phyloP scores from a whole-genome alignment of 2,797 vertebrate species.

The Picus viridis region DNA sequence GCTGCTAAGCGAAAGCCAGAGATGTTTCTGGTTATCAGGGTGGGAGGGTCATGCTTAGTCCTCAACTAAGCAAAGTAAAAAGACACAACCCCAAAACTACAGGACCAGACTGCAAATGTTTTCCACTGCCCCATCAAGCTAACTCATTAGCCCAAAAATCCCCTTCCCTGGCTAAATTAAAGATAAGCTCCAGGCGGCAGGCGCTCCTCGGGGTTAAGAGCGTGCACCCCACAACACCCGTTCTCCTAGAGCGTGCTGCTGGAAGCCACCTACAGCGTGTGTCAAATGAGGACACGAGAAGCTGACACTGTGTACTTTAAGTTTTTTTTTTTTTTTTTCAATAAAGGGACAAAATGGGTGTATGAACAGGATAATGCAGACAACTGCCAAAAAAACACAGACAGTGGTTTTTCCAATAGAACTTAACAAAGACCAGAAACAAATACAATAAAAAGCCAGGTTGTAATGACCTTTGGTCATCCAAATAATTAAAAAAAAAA shows the following conservation, averaged over 20 bases:
- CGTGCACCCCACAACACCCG: constrained; percentile 66
- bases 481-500: constrained; percentile 77
- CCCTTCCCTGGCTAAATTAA: constrained; percentile 54
- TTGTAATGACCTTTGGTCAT: constrained; percentile 98
- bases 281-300: constrained; percentile 88
- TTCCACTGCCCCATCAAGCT: constrained; percentile 40
- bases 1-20: constrained; percentile 34
- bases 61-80: constrained; percentile 35
- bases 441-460: constrained; percentile 97
- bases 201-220: constrained; percentile 61
- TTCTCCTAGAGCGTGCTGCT: constrained; percentile 79
- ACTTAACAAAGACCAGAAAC: constrained; percentile 99
- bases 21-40: not conserved
- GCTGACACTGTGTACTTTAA: constrained; percentile 90
- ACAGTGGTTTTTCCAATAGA: constrained; percentile 99
- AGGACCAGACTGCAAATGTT: constrained; percentile 44
- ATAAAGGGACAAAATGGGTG: constrained; percentile 99
- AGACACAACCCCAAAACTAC: not conserved
- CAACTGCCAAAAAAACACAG: constrained; percentile 99
- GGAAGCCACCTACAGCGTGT: constrained; percentile 79
- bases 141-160: constrained; percentile 54
- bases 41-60: constrained; percentile 12
- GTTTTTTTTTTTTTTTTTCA: constrained; percentile 92
- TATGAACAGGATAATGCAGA: constrained; percentile 99
- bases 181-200: constrained; percentile 28